Evolutionary conservation across 2,797 vertebrate genomes (phyloP), one percentile per base, ranked within the genome.

Genomic region (Parauchenoglanis ngamensis): DNA sequence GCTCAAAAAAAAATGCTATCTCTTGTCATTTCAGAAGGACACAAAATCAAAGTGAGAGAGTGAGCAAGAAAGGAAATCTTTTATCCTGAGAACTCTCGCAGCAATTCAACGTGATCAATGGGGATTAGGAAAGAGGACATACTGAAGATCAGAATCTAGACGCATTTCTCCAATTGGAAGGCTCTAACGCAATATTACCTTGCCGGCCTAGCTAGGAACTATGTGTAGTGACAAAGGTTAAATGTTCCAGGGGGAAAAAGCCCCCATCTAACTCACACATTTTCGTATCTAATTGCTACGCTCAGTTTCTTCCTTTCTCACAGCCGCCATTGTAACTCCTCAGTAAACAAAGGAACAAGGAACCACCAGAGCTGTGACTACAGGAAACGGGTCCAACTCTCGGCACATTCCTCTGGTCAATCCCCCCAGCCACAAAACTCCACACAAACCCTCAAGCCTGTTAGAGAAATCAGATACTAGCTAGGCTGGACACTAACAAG

Each of bases 381-480:
- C 85, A 85, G 89, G 79, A 89, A 77, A 56, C 11, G 2, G 40
- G n/a, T 77, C 65, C 75, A 11, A 72, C 75, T 40, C 57, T 59
- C 75, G 59, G 78, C 79, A 75, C 54, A 76, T 83, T 83, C 31
- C 54, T 75, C n/a, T 11, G 19, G 59, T 44, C 40, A 80, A 7
- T 28, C n/a, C 81, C n/a, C n/a, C 21, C 44, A 28, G 56, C 72
- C 40, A 12, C 68, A 78, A 11, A 72, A 44, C 56, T 49, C 67
- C 23, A 61, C n/a, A 61, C 65, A 49, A 54, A 31, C 31, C 19
- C 44, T 49, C 25, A 61, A 31, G 4, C 25, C 49, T 54, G 46
- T 81, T 61, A 35, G 10, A 87, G 87, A 91, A 92, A 89, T 70
- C 83, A 12, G 72, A 90, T 28, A 40, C 87, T 52, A 31, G 35